phyloP scores from a whole-genome alignment of 2,113 vertebrate genomes.

The Gasterosteus nipponicus region DNA sequence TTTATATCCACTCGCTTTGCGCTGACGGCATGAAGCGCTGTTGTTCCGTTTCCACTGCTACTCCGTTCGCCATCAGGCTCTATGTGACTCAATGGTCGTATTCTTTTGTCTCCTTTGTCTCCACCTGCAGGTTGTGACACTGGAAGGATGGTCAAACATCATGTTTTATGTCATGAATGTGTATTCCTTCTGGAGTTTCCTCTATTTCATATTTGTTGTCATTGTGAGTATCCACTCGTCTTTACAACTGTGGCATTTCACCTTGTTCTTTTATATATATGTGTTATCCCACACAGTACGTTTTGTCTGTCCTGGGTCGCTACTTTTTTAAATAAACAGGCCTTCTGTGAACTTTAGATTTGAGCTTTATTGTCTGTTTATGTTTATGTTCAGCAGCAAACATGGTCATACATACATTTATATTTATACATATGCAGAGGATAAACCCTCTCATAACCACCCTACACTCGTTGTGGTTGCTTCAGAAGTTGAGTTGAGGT shows the following conservation, averaged over 20 bases:
- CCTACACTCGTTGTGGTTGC: neutral
- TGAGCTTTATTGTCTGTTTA: neutral
- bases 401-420: neutral
- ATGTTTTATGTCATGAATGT: slow-evolving; percentile 21
- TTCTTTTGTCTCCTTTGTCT: neutral
- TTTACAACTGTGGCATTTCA: neutral
- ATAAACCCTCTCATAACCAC: neutral
- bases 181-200: slow-evolving; percentile 14
- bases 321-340: neutral
- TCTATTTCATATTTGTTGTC: slow-evolving; percentile 1
- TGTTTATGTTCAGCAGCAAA: neutral
- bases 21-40: too few species aligned
- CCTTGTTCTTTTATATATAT: neutral
- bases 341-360: neutral
- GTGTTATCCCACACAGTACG: neutral
- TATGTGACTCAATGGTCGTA: too few species aligned
- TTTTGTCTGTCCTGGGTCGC: neutral
- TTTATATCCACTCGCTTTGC: neutral
- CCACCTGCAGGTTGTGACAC: slow-evolving; percentile 17
- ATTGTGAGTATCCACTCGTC: slow-evolving; percentile 21
- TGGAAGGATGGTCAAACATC: slow-evolving; percentile 36
- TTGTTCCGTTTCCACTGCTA: too few species aligned
- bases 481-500: too few species aligned
- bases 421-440: neutral
- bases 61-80: too few species aligned